Conservation (phyloP, 2,888 invertebrate species). For the Lobophora halterata region DNA sequence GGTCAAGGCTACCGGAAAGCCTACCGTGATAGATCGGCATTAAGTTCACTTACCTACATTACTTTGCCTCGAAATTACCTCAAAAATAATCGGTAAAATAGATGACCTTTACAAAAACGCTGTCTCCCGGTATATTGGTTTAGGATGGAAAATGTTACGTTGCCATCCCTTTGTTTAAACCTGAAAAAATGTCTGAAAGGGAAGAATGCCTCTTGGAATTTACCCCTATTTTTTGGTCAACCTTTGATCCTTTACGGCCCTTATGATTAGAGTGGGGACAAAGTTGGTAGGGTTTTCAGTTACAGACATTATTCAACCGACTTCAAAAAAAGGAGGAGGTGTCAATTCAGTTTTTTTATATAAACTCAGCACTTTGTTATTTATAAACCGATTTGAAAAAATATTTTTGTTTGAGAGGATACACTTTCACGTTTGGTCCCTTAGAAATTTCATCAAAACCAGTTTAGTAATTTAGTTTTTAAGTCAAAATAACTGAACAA, state of each 20-base stretch:
- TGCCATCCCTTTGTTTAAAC: slow-evolving; percentile 27
- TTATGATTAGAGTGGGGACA: too few species aligned
- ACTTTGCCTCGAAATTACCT: slow-evolving; percentile 5
- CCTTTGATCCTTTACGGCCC: slow-evolving; percentile 39
- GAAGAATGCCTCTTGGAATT: slow-evolving; percentile 37
- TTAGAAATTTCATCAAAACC: too few species aligned
- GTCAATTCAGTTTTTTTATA: too few species aligned
- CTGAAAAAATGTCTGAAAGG: slow-evolving; percentile 28
- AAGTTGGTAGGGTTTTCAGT: slow-evolving; percentile 17
- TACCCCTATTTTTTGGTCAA: slow-evolving; percentile 41
- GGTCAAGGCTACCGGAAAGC: slow-evolving; percentile 10
- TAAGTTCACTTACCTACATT: slow-evolving; percentile 10
- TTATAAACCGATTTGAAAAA: too few species aligned
- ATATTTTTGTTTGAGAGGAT: too few species aligned
- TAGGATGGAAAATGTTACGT: slow-evolving; percentile 16
- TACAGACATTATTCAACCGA: too few species aligned
- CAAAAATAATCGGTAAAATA: slow-evolving; percentile 21
- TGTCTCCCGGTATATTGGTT: slow-evolving; percentile 14
- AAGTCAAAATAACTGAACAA: too few species aligned
- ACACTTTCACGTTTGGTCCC: too few species aligned
- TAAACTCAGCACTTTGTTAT: too few species aligned
- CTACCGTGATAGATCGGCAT: slow-evolving; percentile 19
- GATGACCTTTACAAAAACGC: slow-evolving; percentile 16
- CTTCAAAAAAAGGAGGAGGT: too few species aligned
- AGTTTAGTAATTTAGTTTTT: too few species aligned